These are phyloP conservation scores for Drosophila biarmipes DNA, from an alignment of 1,140 invertebrate species.

Conservation along the genomic window DNA sequence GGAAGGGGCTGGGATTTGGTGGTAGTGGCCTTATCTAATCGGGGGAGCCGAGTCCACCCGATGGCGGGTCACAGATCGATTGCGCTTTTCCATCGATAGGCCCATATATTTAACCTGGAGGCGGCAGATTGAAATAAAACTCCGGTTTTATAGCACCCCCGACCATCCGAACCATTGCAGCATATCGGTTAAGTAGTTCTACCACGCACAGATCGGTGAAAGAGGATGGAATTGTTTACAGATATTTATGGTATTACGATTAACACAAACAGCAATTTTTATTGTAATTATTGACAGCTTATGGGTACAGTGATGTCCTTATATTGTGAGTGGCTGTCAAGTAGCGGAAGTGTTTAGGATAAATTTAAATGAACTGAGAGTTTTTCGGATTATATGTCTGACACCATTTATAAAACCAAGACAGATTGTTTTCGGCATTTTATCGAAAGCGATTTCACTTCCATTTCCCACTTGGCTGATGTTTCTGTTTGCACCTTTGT, in stretches of 20 bases:
- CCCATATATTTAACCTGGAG: conserved; percentile 67
- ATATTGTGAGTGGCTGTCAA: not conserved
- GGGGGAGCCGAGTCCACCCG: conserved; percentile 29
- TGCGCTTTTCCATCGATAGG: conserved; percentile 59
- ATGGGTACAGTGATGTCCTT: not conserved
- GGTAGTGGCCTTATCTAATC: conserved; percentile 66
- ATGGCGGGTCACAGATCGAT: conserved; percentile 74
- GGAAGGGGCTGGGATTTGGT: not conserved
- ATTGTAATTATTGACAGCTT: conserved; percentile 67
- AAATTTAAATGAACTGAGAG: no score
- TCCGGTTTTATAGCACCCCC: conserved; percentile 64
- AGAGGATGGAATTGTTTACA: conserved; percentile 29
- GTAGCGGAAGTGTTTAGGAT: not conserved
- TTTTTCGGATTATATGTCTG: no score
- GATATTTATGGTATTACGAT: conserved; percentile 65
- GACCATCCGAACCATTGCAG: conserved; percentile 12
- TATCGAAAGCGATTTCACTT: not conserved
- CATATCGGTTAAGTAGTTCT: conserved; percentile 39
- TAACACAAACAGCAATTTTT: conserved; percentile 65
- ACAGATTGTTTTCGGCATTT: no score
- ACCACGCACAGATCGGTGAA: conserved; percentile 17
- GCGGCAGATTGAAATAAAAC: conserved; percentile 82
- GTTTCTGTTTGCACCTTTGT: conserved; percentile 35
- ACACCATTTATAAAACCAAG: no score
- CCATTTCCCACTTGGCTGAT: not conserved